phyloP scores from a whole-genome alignment of 2,888 invertebrate species.

The Epinotia bilunana region DNA sequence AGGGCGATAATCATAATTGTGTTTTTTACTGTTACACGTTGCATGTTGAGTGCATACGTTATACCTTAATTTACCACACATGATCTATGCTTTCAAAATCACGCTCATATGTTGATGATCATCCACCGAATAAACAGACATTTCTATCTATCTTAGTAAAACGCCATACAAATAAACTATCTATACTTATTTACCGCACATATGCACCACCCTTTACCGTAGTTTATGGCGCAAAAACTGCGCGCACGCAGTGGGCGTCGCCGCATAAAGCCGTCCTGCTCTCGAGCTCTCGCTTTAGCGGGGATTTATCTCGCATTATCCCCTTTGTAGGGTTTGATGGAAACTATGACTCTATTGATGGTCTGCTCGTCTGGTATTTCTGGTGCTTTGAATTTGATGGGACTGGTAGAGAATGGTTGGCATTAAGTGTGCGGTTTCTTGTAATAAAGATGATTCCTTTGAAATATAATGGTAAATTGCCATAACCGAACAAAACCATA shows the following conservation, averaged over 20 bases:
- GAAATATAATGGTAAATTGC: no score
- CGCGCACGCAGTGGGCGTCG: constrained; percentile 39
- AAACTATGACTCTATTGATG: constrained; percentile 21
- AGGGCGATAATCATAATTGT: no score
- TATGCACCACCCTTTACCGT: constrained; percentile 18
- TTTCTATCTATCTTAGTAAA: background rate
- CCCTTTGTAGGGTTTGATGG: constrained; percentile 21
- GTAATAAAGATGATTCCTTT: no score
- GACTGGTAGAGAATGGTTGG: background rate
- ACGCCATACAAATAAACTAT: background rate
- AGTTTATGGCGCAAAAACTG: constrained; percentile 29
- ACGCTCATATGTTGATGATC: no score
- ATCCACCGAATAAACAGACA: no score
- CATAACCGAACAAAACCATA: no score
- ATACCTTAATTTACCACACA: no score
- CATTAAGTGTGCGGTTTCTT: background rate
- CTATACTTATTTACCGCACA: background rate
- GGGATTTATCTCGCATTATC: constrained; percentile 28
- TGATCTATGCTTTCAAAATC: no score
- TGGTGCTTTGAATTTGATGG: background rate
- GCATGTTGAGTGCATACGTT: no score
- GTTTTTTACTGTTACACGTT: no score
- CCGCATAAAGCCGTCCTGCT: constrained; percentile 26
- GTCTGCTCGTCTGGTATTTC: background rate
- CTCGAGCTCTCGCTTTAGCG: constrained; percentile 24